Evolutionary conservation across 2,113 vertebrate genomes (phyloP), one percentile per base, ranked within the genome.

Genomic region (Pseudopodoces humilis): DNA sequence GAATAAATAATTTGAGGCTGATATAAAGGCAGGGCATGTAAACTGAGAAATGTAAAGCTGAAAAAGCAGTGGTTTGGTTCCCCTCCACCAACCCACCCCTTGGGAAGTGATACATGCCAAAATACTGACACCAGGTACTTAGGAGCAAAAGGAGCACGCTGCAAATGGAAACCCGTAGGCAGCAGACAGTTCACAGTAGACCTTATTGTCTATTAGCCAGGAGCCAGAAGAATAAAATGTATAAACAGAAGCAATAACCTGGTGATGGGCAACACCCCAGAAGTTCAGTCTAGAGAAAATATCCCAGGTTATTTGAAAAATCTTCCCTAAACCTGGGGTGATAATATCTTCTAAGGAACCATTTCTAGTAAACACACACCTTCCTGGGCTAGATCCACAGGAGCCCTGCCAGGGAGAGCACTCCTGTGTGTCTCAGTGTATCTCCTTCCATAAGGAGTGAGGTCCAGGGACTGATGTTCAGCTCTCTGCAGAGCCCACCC

Each of bases 1-100:
- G 82, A 93, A 93, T 90, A 96, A 93, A 86, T 93, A 83, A 86
- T 91, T 77, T 1, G 22, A 88, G 56, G 23, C 43, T 88, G 79
- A 74, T 88, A 86, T 2, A n/a, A 92, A 91, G 59, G 39, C 35
- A 72, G 35, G 22, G 15, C 17, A 60, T n/a, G 37, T 53, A 83
- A 94, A 93, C 18, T 55, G 81, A 93, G 68, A 55, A 88, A 88
- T 13, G 33, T 43, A 37, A 25, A 46, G 75, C 52, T 93, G 79
- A 64, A 90, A 92, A 95, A 86, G 21, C 2, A 1, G 19, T 75
- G 50, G 50, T 47, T 95, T 84, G 43, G 10, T 89, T 94, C 15
- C 37, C 44, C 56, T 88, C 44, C 67, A 65, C 65, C 67, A 65
- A 23, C 25, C 53, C 58, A 49, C 53, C 75, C 56, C 70, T 80